Evolutionary conservation across 2,888 invertebrate species (phyloP).

Genomic region (Cistogaster globosa): DNA sequence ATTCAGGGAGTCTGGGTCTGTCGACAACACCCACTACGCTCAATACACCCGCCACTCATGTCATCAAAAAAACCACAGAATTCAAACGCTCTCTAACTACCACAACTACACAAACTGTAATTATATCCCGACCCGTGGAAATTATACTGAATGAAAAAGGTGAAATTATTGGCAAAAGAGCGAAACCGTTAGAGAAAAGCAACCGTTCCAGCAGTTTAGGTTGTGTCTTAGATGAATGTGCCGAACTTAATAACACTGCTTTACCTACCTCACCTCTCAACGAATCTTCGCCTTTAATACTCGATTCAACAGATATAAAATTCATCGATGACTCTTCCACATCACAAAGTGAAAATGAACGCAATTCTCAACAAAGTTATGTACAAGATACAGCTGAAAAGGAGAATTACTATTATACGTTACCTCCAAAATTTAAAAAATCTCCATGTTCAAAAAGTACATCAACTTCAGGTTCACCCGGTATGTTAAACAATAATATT

Average conservation of each 20-base stretch:
- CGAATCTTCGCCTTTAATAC: conserved; percentile 59
- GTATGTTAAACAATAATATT: conserved; percentile 73
- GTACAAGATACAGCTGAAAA: conserved; percentile 55
- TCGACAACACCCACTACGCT: conserved; percentile 32
- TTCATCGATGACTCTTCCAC: conserved; percentile 82
- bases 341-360: conserved; percentile 80
- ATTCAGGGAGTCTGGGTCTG: conserved; percentile 42
- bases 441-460: conserved; percentile 53
- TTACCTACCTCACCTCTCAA: conserved; percentile 60
- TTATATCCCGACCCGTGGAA: conserved; percentile 78
- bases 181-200: conserved; percentile 69
- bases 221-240: conserved; percentile 78
- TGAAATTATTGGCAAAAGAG: conserved; percentile 76
- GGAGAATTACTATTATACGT: conserved; percentile 58
- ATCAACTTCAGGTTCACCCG: conserved; percentile 36
- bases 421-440: conserved; percentile 68
- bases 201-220: conserved; percentile 80
- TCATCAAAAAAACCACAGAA: conserved; percentile 76
- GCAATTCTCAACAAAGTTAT: conserved; percentile 74
- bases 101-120: conserved; percentile 79
- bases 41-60: conserved; percentile 40
- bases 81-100: conserved; percentile 78
- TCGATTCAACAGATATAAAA: conserved; percentile 75
- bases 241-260: conserved; percentile 48
- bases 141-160: conserved; percentile 79